Percentiles rank a stretch among this genome's conserved stretches.
Conservation (phyloP, 2,888 invertebrate genomes). For the Drymonia ruficornis region DNA sequence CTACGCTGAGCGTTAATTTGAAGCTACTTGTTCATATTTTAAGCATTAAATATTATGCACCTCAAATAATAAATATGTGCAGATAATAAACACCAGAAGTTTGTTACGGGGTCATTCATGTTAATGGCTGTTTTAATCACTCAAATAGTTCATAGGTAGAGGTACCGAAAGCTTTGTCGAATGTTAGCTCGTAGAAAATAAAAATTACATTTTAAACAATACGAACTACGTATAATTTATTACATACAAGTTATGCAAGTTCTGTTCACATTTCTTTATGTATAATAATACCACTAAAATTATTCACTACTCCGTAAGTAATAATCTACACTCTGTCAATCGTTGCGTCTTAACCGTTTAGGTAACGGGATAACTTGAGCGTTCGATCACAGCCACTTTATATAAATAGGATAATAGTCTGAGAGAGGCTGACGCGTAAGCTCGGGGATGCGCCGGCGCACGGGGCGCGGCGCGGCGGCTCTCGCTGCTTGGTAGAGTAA, state of each 20-base stretch:
- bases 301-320: conserved; percentile 8
- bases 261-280: background rate
- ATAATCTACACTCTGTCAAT: conserved; percentile 56
- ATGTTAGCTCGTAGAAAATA: background rate
- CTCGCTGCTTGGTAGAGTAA: conserved; percentile 44
- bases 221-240: background rate
- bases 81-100: background rate
- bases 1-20: background rate
- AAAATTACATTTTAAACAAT: background rate
- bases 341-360: conserved; percentile 56
- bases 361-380: conserved; percentile 60
- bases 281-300: background rate
- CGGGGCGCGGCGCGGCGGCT: conserved; percentile 47
- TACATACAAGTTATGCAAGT: background rate
- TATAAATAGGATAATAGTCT: conserved; percentile 66
- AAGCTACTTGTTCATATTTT: background rate
- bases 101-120: background rate
- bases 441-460: conserved; percentile 52
- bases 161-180: too few relatives aligned
- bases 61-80: background rate
- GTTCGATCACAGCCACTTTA: conserved; percentile 79
- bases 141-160: background rate
- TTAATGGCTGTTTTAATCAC: background rate
- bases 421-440: conserved; percentile 42
- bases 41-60: background rate